A percentile compares a stretch with the other conserved stretches of the same genome.
Conservation (phyloP, 2,797 vertebrate genomes). For the Euthynnus affinis region DNA sequence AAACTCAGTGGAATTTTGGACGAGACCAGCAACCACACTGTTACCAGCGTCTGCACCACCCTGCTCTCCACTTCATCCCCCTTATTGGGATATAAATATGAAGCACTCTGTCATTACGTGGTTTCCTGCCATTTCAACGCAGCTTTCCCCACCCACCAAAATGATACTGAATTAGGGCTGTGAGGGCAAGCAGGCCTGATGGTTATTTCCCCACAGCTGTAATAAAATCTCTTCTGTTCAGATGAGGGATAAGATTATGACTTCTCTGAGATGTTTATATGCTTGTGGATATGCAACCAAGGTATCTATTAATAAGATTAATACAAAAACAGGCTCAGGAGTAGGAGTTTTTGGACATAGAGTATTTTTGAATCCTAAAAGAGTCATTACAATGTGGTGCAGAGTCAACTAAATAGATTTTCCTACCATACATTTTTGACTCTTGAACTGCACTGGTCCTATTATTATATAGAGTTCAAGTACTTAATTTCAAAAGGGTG, state of each 20-base stretch:
- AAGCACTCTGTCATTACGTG: slow-evolving; percentile 76
- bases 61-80: slow-evolving; percentile 50
- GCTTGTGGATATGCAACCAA: slow-evolving; percentile 35
- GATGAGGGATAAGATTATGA: slow-evolving; percentile 46
- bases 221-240: slow-evolving; percentile 51
- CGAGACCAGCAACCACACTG: slow-evolving; percentile 41
- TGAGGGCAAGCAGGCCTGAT: slow-evolving; percentile 59
- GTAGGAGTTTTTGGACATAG: slow-evolving; percentile 18
- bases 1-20: slow-evolving; percentile 49
- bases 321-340: slow-evolving; percentile 39
- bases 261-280: slow-evolving; percentile 47
- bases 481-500: background rate
- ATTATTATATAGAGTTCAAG: background rate
- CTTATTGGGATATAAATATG: slow-evolving; percentile 71
- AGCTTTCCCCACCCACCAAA: slow-evolving; percentile 69
- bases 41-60: slow-evolving; percentile 52
- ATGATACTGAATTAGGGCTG: slow-evolving; percentile 69
- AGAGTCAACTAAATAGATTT: slow-evolving; percentile 11
- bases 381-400: slow-evolving; percentile 1
- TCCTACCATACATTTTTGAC: slow-evolving; percentile 17
- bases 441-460: slow-evolving; percentile 11
- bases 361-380: slow-evolving; percentile 8
- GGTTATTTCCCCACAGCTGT: slow-evolving; percentile 61
- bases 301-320: slow-evolving; percentile 55
- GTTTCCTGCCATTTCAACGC: slow-evolving; percentile 73